Evolutionary conservation across 2,888 invertebrate genomes (phyloP).

Genomic region (Drosophila paucipuncta): DNA sequence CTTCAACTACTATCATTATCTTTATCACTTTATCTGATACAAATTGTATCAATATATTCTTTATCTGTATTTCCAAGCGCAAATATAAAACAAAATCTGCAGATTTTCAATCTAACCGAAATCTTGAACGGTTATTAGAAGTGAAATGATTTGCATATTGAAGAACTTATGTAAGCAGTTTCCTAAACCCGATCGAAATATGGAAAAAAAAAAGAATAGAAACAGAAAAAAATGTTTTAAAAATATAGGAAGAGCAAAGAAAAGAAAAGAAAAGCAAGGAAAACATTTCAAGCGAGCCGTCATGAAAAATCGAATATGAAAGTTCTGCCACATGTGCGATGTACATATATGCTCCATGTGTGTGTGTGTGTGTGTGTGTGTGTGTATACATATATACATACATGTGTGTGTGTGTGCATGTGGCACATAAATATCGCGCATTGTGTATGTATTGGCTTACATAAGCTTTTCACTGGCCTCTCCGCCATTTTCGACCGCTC

Average conservation of each 20-base stretch:
- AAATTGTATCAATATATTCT: neutral
- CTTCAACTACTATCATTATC: neutral
- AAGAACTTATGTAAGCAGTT: conserved; percentile 50
- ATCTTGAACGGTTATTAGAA: conserved; percentile 41
- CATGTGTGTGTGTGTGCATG: conserved; percentile 20
- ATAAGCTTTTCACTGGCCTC: conserved; percentile 73
- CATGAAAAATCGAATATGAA: conserved; percentile 76
- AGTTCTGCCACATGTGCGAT: conserved; percentile 55
- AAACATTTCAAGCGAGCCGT: conserved; percentile 50
- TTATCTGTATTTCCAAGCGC: no score
- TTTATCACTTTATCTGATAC: neutral
- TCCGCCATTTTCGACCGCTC: conserved; percentile 56
- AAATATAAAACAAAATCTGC: conserved; percentile 4
- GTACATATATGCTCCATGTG: conserved; percentile 16
- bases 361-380: conserved; percentile 18
- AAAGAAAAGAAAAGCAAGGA: conserved; percentile 24
- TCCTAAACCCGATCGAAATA: conserved; percentile 15
- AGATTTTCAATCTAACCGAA: conserved; percentile 7
- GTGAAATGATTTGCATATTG: conserved; percentile 46
- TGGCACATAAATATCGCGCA: conserved; percentile 65
- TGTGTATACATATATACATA: conserved; percentile 17
- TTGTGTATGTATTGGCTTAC: conserved; percentile 82
- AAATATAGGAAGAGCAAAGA: neutral
- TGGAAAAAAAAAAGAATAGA: neutral
- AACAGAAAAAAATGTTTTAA: neutral